Evolutionary conservation across 1,140 invertebrate genomes (phyloP).

Genomic region (Portunus trituberculatus): DNA sequence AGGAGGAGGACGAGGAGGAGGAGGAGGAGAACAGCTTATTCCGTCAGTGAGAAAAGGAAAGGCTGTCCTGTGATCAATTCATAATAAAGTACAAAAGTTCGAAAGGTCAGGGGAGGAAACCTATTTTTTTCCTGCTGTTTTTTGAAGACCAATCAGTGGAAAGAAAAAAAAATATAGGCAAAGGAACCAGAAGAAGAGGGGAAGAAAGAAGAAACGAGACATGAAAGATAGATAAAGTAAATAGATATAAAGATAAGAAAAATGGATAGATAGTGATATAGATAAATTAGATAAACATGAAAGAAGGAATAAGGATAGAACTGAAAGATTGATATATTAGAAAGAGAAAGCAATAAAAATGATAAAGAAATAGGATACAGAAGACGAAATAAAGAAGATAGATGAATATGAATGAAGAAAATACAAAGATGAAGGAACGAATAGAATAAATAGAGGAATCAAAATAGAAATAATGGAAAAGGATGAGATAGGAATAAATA

Average conservation of each 20-base stretch:
- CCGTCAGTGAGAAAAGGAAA: neutral
- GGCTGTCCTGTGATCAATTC: neutral
- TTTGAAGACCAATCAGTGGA: neutral
- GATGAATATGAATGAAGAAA: neutral
- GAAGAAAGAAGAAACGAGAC: neutral
- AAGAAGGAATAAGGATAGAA: neutral
- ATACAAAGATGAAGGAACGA: too few species aligned
- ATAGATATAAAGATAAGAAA: neutral
- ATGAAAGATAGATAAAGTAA: too few species aligned
- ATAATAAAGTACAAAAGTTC: neutral
- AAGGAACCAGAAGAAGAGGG: neutral
- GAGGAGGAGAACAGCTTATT: neutral
- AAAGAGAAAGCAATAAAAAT: neutral
- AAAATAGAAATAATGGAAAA: neutral
- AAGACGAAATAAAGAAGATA: neutral
- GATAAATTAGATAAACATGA: neutral
- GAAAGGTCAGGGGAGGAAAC: too few species aligned
- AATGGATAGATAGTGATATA: neutral
- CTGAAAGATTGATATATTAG: neutral
- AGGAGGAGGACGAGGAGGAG: neutral
- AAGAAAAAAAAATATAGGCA: neutral
- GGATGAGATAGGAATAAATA: too few species aligned
- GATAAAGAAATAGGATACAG: neutral
- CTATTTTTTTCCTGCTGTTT: too few species aligned
- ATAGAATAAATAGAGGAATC: too few species aligned